Base-by-base conservation (phyloP, 53 echinoderm and acorn worm species). In the Antedon mediterranea region DNA sequence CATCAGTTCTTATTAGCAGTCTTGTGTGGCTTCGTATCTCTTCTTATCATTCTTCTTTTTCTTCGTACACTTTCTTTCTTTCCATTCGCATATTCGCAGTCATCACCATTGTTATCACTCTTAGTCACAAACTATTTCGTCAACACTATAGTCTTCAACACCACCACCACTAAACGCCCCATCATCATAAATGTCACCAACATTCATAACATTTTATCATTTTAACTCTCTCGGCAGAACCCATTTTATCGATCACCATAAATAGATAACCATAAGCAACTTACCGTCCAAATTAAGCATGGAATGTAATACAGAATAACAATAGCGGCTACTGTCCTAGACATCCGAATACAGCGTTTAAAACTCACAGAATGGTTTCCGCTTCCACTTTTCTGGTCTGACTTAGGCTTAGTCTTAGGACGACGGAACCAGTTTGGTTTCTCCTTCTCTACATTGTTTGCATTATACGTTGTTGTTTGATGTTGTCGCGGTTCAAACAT, bases 281-380 rank as follows among this genome's bases (percentile, higher is more conserved):
- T 90, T 81, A 93, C 93, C 82, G 87, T 74, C 23, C 82, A 72
- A 13, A 86, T 31, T 9, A 82, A 76, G 88, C 93, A 93, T 23
- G 88, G 85, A 2, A 88, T 15, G 73, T 86, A 93, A 74, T 88
- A 93, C 31, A 93, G 73, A 20, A 80, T 77, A 26, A 87, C 88
- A 6, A 90, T 43, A 13, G 88, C 78, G 0, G 90, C 93, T 0
- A 88, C 83, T 0, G 90, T 90, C 73, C 79, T 84, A 0, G 90
- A 83, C 71, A 93, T 83, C 73, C 90, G 43, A 13, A 90, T 88
- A 31, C 90, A 90, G 43, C 89, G 76, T 37, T 86, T 88, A 0
- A 93, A 33, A 71, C 87, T 80, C 33, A 71, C 70, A 30, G 43
- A 34, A 30, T 43, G 20, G 11, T 75, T 82, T 0, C 33, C 75